A percentile compares a stretch with the other conserved stretches of the same genome.
These are phyloP conservation scores for Hippocampus abdominalis DNA, from an alignment of 2,113 vertebrate species.

Conservation along the genomic window DNA sequence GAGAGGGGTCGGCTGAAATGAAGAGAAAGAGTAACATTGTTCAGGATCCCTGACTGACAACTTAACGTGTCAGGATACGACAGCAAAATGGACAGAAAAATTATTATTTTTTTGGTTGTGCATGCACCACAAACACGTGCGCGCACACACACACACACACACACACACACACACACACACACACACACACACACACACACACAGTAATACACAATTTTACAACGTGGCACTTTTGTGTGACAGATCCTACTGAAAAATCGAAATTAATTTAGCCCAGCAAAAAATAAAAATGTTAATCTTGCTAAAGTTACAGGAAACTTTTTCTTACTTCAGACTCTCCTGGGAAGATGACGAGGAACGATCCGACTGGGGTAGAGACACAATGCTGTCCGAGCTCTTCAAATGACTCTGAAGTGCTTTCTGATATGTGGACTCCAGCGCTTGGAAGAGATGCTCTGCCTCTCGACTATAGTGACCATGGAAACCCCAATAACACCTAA, in stretches of 20 bases:
- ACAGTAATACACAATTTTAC: too few relatives aligned
- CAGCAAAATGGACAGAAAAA: background rate
- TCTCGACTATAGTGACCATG: slow-evolving; percentile 92
- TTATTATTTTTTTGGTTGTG: background rate
- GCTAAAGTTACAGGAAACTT: background rate
- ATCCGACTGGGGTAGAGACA: slow-evolving; percentile 93
- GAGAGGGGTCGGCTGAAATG: slow-evolving; percentile 83
- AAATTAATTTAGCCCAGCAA: too few relatives aligned
- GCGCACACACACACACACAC: too few relatives aligned
- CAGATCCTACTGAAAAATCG: too few relatives aligned
- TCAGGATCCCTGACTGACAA: slow-evolving; percentile 2
- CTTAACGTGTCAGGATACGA: background rate
- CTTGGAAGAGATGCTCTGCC: slow-evolving; percentile 92
- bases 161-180: too few relatives aligned
- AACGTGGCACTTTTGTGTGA: too few relatives aligned
- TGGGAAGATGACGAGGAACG: slow-evolving; percentile 96
- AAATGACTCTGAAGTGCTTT: slow-evolving; percentile 93
- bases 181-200: too few relatives aligned
- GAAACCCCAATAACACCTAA: slow-evolving; percentile 97
- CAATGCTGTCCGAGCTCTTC: slow-evolving; percentile 93
- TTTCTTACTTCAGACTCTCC: slow-evolving; percentile 94
- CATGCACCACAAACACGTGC: background rate
- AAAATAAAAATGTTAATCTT: too few relatives aligned
- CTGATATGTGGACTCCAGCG: slow-evolving; percentile 92
- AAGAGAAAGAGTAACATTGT: background rate